A percentile compares a stretch with the other conserved stretches of the same genome.
These are phyloP conservation scores for Trichogramma dendrolimi DNA, from an alignment of 2,888 invertebrate genomes.

Conservation along the genomic window DNA sequence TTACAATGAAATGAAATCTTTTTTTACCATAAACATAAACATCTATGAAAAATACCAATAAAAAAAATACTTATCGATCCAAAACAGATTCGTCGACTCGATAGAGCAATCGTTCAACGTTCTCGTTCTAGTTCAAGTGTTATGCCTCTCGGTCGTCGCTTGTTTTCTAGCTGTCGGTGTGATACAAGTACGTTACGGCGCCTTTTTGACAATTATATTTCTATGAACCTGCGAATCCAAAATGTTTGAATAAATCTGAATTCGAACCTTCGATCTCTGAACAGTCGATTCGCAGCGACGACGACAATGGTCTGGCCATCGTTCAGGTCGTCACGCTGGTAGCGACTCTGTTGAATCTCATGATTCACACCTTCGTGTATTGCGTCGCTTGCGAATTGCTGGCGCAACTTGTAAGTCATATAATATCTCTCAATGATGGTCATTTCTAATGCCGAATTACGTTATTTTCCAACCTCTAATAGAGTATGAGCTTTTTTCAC, in stretches of 20 bases:
- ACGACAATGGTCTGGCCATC: neutral
- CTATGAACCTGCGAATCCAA: too few relatives aligned
- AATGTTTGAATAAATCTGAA: too few relatives aligned
- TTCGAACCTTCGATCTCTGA: neutral
- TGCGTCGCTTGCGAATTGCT: conserved; percentile 21
- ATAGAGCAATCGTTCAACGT: conserved; percentile 17
- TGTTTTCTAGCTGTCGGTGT: conserved; percentile 14
- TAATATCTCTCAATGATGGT: neutral
- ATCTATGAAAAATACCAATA: neutral
- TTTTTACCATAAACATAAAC: too few relatives aligned
- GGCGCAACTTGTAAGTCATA: conserved; percentile 8
- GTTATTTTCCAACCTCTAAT: neutral
- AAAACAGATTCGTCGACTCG: conserved; percentile 8
- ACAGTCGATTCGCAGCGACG: neutral
- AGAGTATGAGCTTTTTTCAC: conserved; percentile 28
- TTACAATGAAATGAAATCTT: too few relatives aligned
- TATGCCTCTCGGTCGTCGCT: conserved; percentile 2
- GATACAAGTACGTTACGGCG: conserved; percentile 3
- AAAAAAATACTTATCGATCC: neutral
- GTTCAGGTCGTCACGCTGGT: neutral
- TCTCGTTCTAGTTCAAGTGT: conserved; percentile 12
- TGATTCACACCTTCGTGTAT: conserved; percentile 22
- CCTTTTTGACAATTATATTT: too few relatives aligned
- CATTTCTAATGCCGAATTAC: neutral
- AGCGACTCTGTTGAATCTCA: conserved; percentile 3